Conservation (phyloP, 2,113 vertebrate species). For the Chlamydotis undulata region DNA sequence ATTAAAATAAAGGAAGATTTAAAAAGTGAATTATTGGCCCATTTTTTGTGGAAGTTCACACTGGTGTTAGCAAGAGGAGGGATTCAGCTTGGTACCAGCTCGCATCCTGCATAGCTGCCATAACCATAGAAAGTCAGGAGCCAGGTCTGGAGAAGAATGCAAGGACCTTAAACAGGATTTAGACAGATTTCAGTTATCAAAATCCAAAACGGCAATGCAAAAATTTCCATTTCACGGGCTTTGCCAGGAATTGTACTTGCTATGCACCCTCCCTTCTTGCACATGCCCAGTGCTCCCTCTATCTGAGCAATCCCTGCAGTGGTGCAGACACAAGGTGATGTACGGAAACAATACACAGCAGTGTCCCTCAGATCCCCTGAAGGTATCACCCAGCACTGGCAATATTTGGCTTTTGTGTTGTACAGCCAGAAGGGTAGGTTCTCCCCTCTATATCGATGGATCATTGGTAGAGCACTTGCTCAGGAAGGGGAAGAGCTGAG, state of each 20-base stretch:
- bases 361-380: not conserved
- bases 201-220: not conserved
- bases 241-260: not conserved
- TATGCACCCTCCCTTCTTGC: not conserved
- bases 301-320: not conserved
- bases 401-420: not conserved
- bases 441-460: too few relatives aligned
- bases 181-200: not conserved
- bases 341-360: not conserved
- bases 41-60: not conserved
- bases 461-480: too few relatives aligned
- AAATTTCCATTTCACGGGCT: not conserved
- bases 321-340: accelerated
- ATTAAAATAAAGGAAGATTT: not conserved
- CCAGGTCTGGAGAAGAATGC: not conserved
- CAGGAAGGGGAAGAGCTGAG: too few relatives aligned
- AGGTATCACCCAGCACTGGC: not conserved
- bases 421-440: too few relatives aligned
- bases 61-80: not conserved
- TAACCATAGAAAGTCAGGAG: not conserved
- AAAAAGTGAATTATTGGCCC: not conserved
- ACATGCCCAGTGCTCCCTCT: not conserved
- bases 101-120: not conserved
- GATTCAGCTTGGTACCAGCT: not conserved
- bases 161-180: not conserved